Evolutionary conservation across 2,888 invertebrate species (phyloP).

Genomic region (Plagodis pulveraria): DNA sequence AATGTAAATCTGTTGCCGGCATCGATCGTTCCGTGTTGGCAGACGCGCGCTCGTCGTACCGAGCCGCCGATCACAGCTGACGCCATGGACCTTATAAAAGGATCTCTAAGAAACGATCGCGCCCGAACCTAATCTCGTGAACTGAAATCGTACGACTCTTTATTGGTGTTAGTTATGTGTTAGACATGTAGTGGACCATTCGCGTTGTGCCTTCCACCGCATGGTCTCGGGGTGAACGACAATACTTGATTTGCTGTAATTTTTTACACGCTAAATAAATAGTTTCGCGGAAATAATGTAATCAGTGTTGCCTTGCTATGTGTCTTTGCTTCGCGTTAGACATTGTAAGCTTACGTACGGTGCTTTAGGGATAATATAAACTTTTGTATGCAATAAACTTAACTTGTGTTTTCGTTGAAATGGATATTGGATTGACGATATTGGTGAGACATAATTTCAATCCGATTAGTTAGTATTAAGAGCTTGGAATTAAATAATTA

Average conservation of each 20-base stretch:
- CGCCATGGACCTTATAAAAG: conserved; percentile 78
- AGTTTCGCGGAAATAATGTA: conserved; percentile 68
- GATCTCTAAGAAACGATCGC: conserved; percentile 52
- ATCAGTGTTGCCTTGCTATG: conserved; percentile 83
- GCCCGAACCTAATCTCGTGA: conserved; percentile 50
- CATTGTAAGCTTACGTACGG: conserved; percentile 70
- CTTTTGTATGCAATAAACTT: conserved; percentile 27
- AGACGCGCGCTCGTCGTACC: conserved; percentile 68
- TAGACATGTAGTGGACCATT: conserved; percentile 75
- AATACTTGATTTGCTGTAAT: conserved; percentile 62
- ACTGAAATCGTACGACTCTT: conserved; percentile 49
- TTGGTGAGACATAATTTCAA: conserved; percentile 56
- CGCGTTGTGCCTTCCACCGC: conserved; percentile 78
- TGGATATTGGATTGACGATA: conserved; percentile 46
- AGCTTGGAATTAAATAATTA: conserved; percentile 32
- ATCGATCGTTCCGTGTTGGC: conserved; percentile 75
- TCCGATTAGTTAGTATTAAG: conserved; percentile 8
- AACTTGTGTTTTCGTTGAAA: conserved; percentile 35
- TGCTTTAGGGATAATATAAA: conserved; percentile 67
- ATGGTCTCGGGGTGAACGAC: conserved; percentile 57
- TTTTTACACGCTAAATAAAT: conserved; percentile 65
- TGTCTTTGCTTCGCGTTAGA: conserved; percentile 82
- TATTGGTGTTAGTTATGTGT: conserved; percentile 72
- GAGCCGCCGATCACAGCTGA: conserved; percentile 79
- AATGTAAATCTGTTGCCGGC: conserved; percentile 83